Percentiles rank a stretch among this genome's conserved stretches.
phyloP scores from a whole-genome alignment of 2,888 invertebrate genomes.

The Volucella bombylans region DNA sequence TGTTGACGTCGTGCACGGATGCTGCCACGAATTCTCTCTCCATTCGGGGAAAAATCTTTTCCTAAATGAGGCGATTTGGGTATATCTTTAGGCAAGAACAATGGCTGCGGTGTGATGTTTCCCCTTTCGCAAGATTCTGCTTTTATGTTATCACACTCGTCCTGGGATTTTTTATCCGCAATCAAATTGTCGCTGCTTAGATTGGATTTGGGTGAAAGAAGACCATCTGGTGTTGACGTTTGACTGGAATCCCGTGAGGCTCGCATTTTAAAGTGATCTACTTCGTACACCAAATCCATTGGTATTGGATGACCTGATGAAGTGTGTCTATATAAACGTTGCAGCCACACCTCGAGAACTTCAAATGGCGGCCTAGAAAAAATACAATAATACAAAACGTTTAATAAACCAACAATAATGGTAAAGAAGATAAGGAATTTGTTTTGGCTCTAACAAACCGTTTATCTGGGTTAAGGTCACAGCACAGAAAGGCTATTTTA shows the following conservation, averaged over 20 bases:
- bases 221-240: conserved; percentile 81
- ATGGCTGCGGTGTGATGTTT: conserved; percentile 21
- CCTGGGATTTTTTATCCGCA: conserved; percentile 71
- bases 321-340: conserved; percentile 89
- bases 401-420: background rate
- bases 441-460: conserved; percentile 84
- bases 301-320: conserved; percentile 86
- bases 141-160: conserved; percentile 37
- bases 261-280: conserved; percentile 87
- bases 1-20: conserved; percentile 81
- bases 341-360: conserved; percentile 93
- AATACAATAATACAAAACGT: background rate
- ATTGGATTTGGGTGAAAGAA: conserved; percentile 81
- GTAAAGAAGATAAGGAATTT: background rate
- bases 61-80: conserved; percentile 82
- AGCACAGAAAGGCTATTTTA: conserved; percentile 93
- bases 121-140: conserved; percentile 24
- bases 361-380: conserved; percentile 91
- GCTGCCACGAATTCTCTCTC: conserved; percentile 82
- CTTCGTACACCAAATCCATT: conserved; percentile 88
- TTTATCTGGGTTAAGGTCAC: conserved; percentile 94
- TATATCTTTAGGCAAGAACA: conserved; percentile 78
- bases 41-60: conserved; percentile 82
- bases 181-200: conserved; percentile 81
- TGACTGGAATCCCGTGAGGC: conserved; percentile 79